Evolutionary conservation across 2,888 invertebrate species (phyloP), one percentile per base, ranked within the genome.

Genomic region (Apomyelois bistriatella): DNA sequence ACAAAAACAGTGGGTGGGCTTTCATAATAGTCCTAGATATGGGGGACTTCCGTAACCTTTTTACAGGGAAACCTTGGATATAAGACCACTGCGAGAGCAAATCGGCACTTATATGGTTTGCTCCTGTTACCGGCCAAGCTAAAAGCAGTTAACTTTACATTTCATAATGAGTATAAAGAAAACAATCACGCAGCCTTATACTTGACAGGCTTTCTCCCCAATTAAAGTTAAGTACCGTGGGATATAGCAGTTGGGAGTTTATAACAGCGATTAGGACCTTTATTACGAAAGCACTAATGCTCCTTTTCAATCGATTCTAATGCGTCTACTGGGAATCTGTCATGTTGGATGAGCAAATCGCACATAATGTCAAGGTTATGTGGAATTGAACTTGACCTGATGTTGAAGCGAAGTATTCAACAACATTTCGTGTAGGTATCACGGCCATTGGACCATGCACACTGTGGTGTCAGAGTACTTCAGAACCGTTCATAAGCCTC

Each of bases 151-250:
- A 22, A 5, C 22, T 22, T 22, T 22, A 22, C 5, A 3, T 5
- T 22, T 22, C 32, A 32, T 32, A 7, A 9, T 32, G 10, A 10
- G 5, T 8, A 9, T 9, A 9, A 9, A 32, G 32, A 32, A 7
- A 17, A 41, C 41, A 1, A 41, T 17, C 6, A 41, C 15, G 16
- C 17, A 41, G n/a, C 30, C 10, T 32, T 30, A 30, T 12, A 30
- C 46, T 16, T 16, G 16, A 46, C 32, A 46, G 9, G 46, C 32
- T 43, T 49, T 28, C 16, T 38, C 32, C 38, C 38, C 48, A 53
- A 53, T 56, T 53, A 43, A 41, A 32, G 43, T 22, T 51, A 53
- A 53, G 51, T 51, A 40, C 49, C 49, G 16, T 50, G 49, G 8
- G 49, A 50, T 10, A 5, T 2, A 40, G n/a, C 49, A 50, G 30